Percentiles rank a stretch among this genome's conserved stretches.
phyloP scores from a whole-genome alignment of 2,797 vertebrate genomes.

The Hypotaenidia philippensis region DNA sequence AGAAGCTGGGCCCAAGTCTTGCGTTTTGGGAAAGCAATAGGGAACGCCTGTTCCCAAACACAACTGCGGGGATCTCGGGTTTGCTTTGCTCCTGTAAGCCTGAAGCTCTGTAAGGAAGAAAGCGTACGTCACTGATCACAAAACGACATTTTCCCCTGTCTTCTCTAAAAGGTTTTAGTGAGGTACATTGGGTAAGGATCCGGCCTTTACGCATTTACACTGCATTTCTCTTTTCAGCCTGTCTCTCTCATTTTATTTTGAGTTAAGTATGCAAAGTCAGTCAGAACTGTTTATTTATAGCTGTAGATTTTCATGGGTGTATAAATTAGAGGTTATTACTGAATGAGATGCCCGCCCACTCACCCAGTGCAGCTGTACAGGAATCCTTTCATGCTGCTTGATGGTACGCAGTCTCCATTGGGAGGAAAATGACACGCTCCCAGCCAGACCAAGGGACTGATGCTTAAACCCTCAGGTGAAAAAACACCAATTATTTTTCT shows the following conservation, averaged over 20 bases:
- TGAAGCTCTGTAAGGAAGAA: background rate
- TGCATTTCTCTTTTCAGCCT: background rate
- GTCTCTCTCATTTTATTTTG: constrained; percentile 42
- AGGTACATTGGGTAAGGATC: background rate
- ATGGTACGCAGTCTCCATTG: constrained; percentile 25
- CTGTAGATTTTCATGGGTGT: constrained; percentile 69
- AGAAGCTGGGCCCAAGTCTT: background rate
- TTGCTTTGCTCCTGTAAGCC: background rate
- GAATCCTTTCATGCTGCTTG: constrained; percentile 73
- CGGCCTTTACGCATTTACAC: background rate
- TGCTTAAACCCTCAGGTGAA: constrained; percentile 55
- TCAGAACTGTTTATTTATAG: constrained; percentile 82
- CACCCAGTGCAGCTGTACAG: constrained; percentile 66
- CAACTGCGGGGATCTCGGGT: no score
- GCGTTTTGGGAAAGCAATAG: background rate
- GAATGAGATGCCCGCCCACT: constrained; percentile 77
- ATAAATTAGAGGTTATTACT: constrained; percentile 80
- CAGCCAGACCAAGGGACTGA: constrained; percentile 45
- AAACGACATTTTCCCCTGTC: accelerated
- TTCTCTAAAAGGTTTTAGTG: background rate
- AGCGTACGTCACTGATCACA: background rate
- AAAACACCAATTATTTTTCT: constrained; percentile 78
- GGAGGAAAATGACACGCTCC: constrained; percentile 61
- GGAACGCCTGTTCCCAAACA: background rate
- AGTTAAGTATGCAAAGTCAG: constrained; percentile 70